Evolutionary conservation across 2,888 invertebrate genomes (phyloP).

Genomic region (Anthrax anthrax): DNA sequence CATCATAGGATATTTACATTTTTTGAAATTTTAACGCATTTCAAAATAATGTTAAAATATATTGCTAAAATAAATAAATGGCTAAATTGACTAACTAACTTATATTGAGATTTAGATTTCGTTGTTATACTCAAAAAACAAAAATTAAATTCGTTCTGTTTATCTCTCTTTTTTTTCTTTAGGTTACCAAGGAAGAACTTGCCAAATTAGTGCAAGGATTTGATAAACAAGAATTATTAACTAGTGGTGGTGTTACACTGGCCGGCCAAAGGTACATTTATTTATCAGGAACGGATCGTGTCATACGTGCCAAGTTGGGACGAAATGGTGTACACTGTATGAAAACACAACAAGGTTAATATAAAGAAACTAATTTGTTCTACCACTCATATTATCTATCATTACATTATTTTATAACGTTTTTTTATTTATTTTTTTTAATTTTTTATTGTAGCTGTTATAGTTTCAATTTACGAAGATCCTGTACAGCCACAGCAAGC

Average conservation of each 20-base stretch:
- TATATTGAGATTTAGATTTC: no score
- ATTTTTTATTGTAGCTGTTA: constrained; percentile 52
- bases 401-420: not conserved
- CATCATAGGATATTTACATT: no score
- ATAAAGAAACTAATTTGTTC: constrained; percentile 13
- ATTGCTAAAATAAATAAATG: no score
- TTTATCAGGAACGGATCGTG: constrained; percentile 86
- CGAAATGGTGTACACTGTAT: constrained; percentile 91
- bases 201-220: constrained; percentile 80
- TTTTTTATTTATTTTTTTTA: constrained; percentile 19
- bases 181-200: constrained; percentile 88
- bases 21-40: no score
- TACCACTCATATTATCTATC: not conserved
- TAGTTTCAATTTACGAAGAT: constrained; percentile 89
- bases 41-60: no score
- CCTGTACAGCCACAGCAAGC: constrained; percentile 94
- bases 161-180: constrained; percentile 15
- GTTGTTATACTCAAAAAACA: no score
- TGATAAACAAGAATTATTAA: constrained; percentile 76
- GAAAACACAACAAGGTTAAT: constrained; percentile 88
- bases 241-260: constrained; percentile 82
- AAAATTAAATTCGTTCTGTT: no score
- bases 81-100: no score
- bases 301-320: constrained; percentile 85
- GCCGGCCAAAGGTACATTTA: constrained; percentile 88